Conservation (phyloP, 2,113 vertebrate genomes). For the Ictalurus furcatus region DNA sequence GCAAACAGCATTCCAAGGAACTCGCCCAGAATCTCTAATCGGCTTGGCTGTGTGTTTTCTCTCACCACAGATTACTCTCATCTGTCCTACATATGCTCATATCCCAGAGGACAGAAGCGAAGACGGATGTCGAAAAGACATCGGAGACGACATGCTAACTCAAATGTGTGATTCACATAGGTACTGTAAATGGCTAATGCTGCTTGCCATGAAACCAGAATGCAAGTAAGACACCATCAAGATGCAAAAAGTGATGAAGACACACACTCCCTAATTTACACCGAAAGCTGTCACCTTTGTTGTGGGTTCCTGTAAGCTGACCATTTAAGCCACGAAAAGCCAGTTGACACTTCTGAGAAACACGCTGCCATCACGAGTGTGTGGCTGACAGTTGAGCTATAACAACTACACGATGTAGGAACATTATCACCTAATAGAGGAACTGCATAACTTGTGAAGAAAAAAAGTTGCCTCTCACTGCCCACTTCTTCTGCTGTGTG, state of each 20-base stretch:
- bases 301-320: constrained; percentile 26
- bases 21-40: constrained; percentile 13
- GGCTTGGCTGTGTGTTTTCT: constrained; percentile 39
- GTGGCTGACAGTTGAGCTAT: constrained; percentile 33
- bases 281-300: neutral
- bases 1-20: constrained; percentile 31
- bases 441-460: constrained; percentile 28
- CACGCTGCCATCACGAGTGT: constrained; percentile 14
- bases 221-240: neutral
- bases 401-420: neutral
- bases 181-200: neutral
- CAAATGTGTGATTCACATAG: constrained; percentile 3
- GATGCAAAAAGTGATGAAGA: neutral
- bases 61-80: constrained; percentile 42
- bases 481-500: neutral
- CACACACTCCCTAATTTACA: neutral
- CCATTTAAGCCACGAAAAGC: neutral
- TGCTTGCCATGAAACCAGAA: neutral
- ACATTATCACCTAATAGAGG: constrained; percentile 41
- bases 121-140: neutral
- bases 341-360: constrained; percentile 38
- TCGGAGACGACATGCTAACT: neutral
- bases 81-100: constrained; percentile 52
- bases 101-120: neutral
- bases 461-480: neutral